Evolutionary conservation across 1,140 invertebrate genomes (phyloP), one percentile per base, ranked within the genome.

Genomic region (Rhagoletis zephyria): DNA sequence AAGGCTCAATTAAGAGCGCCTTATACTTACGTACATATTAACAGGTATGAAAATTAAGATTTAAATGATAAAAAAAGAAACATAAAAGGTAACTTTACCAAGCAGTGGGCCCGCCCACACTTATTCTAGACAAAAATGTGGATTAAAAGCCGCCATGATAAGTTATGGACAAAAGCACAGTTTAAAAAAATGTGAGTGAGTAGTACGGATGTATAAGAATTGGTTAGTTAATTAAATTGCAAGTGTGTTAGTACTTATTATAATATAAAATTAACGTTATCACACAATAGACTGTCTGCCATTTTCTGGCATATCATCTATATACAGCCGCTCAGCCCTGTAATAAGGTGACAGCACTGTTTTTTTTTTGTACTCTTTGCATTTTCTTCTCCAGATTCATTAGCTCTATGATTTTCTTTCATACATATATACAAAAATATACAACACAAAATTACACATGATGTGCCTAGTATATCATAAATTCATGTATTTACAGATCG

Each of bases 341-440:
- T 48, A 45, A 7, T 45, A 74, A 74, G 40, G 67, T 74, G 67
- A 74, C 67, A 74, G 67, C 67, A 74, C 67, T n/a, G 42, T 74
- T 45, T 45, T 74, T 74, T n/a, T 63, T 16, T 63, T 63, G 10
- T 56, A 7, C 10, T 56, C 10, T 56, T 56, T 56, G 5, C 3
- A 56, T 56, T 56, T 56, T 10, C 10, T 56, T 56, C 5, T 56
- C 5, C 16, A 16, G 16, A 14, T 45, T 74, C 19, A 42, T 16
- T 5, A 4, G 67, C 40, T 14, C 5, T 16, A n/a, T 14, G 12
- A 74, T 6, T 60, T 60, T 63, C 16, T 63, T 63, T 12, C 16
- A 14, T 4, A 51, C 16, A 30, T 9, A 19, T 81, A 81, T 81
- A n/a, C 30, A 30, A 30, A 30, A 30, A 81, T 19, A 81, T 81